Evolutionary conservation across 2,888 invertebrate species (phyloP).

Genomic region (Thymelicus lineola): DNA sequence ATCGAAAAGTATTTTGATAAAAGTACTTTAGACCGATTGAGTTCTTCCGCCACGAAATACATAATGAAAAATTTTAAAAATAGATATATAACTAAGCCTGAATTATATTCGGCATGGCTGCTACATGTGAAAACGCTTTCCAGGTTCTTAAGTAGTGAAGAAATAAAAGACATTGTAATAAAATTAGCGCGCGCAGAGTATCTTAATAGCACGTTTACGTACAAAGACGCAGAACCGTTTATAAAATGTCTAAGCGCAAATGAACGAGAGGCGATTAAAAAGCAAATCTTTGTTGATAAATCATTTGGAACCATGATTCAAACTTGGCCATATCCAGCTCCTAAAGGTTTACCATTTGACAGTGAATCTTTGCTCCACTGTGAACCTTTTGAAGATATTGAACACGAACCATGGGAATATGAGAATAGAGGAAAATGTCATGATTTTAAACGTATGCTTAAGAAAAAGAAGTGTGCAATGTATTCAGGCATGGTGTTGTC

Average conservation of each 20-base stretch:
- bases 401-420: conserved; percentile 40
- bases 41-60: conserved; percentile 52
- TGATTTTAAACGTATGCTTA: background rate
- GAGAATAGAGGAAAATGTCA: conserved; percentile 16
- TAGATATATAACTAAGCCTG: conserved; percentile 57
- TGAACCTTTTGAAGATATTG: conserved; percentile 52
- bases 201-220: conserved; percentile 55
- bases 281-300: conserved; percentile 59
- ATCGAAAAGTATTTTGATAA: conserved; percentile 57
- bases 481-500: background rate
- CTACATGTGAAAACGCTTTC: conserved; percentile 58
- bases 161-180: conserved; percentile 57
- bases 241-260: conserved; percentile 54
- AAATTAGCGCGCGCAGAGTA: conserved; percentile 59
- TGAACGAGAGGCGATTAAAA: conserved; percentile 55
- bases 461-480: background rate
- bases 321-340: conserved; percentile 54
- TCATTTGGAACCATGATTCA: conserved; percentile 49
- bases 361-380: conserved; percentile 39
- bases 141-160: conserved; percentile 51
- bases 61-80: conserved; percentile 56
- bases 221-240: conserved; percentile 59
- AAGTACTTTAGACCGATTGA: conserved; percentile 43
- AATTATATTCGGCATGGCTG: conserved; percentile 57
- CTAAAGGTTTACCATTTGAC: conserved; percentile 24